Conservation (phyloP, 1,140 invertebrate genomes). For the Ditylenchus dipsaci region DNA sequence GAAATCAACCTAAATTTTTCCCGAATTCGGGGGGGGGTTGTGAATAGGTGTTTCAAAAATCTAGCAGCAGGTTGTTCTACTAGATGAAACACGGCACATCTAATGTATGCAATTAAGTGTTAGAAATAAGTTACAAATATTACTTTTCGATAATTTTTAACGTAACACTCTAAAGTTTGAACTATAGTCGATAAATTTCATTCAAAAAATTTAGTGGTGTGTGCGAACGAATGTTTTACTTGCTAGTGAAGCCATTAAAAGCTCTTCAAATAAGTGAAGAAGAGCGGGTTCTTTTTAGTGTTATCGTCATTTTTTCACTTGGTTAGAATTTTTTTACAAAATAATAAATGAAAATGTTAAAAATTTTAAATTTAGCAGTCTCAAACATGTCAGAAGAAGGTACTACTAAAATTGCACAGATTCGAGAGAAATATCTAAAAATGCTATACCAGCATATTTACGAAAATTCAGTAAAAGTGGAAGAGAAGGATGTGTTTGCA, state of each 20-base stretch:
- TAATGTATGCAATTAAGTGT: no score
- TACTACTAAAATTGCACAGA: background rate
- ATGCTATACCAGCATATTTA: conserved; percentile 22
- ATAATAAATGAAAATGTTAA: no score
- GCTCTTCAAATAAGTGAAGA: conserved; percentile 20
- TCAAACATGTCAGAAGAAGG: conserved; percentile 9
- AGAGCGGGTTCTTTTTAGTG: conserved; percentile 15
- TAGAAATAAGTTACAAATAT: no score
- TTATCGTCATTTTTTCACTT: conserved; percentile 20
- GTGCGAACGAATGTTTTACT: conserved; percentile 18
- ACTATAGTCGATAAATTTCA: no score
- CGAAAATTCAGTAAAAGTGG: conserved; percentile 14
- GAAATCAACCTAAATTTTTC: no score
- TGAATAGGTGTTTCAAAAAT: no score
- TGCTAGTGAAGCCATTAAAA: conserved; percentile 25
- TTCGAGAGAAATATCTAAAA: conserved; percentile 13
- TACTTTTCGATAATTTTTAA: no score
- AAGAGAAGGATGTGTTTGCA: conserved; percentile 7
- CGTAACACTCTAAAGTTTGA: no score
- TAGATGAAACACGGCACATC: no score
- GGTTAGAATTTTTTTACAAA: background rate
- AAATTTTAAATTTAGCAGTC: conserved; percentile 2
- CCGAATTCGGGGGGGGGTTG: no score
- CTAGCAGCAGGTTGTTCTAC: no score
- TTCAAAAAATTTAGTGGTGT: no score